These are phyloP conservation scores for Ameiurus melas DNA, from an alignment of 2,113 vertebrate species.

Conservation along the genomic window DNA sequence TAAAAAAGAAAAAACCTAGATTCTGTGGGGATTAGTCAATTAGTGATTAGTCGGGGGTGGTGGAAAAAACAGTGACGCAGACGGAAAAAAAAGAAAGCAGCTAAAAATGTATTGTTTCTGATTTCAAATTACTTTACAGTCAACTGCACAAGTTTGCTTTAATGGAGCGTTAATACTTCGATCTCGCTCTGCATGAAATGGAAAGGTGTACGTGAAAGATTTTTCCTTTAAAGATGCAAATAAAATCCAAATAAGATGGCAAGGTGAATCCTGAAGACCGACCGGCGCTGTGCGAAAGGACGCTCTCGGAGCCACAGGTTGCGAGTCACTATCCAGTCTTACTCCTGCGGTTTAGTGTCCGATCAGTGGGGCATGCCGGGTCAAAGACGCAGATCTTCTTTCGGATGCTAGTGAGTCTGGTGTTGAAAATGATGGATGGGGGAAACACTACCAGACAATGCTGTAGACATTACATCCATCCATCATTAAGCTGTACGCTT, in stretches of 20 bases:
- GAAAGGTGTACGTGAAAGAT: background rate
- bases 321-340: background rate
- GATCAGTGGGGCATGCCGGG: background rate
- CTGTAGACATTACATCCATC: background rate
- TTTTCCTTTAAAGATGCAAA: background rate
- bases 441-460: no score
- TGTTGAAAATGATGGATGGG: background rate
- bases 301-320: background rate
- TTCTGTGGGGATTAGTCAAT: background rate
- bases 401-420: background rate
- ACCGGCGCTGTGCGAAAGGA: background rate
- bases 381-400: background rate
- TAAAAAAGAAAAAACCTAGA: no score
- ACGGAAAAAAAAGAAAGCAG: background rate
- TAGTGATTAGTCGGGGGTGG: background rate
- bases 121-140: background rate
- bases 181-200: background rate
- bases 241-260: background rate
- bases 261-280: no score
- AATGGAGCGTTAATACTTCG: background rate
- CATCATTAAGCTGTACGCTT: background rate
- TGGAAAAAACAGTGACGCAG: background rate
- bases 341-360: background rate
- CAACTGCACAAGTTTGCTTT: no score
- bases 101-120: background rate